phyloP scores from a whole-genome alignment of 2,797 vertebrate genomes.

The Xiphorhynchus erythropygius region DNA sequence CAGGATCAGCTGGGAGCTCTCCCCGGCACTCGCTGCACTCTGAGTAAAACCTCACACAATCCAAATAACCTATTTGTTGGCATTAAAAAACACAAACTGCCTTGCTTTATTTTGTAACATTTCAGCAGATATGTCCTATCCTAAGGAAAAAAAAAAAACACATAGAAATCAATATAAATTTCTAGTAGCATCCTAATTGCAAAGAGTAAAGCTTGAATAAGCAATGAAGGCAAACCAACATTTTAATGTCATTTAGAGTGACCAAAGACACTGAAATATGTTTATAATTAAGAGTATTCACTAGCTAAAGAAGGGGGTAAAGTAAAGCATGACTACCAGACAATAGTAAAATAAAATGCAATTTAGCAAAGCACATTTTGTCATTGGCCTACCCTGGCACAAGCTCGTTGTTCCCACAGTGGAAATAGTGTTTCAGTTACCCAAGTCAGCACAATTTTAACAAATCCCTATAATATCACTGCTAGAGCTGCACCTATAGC shows the following conservation, averaged over 20 bases:
- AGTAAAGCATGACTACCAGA: not conserved
- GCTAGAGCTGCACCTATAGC: not conserved
- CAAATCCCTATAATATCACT: not conserved
- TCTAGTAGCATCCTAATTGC: constrained; percentile 5
- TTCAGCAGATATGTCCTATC: not conserved
- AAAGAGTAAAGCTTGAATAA: not conserved
- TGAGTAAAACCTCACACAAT: not conserved
- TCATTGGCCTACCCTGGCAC: not conserved
- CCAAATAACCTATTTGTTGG: not conserved
- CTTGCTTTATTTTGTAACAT: not conserved
- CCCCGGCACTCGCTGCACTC: accelerated
- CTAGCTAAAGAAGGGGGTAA: not conserved
- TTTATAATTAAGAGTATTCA: not conserved
- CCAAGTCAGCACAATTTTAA: not conserved
- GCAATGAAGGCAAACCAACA: not conserved
- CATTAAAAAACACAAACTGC: not conserved
- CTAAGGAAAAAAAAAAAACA: not conserved
- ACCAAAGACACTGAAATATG: constrained; percentile 26
- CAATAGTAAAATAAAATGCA: not conserved
- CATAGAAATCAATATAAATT: constrained; percentile 18
- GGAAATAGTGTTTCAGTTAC: not conserved
- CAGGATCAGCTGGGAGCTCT: not conserved
- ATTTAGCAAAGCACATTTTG: not conserved
- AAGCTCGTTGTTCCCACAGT: accelerated
- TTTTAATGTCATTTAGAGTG: not conserved